phyloP scores from a whole-genome alignment of 2,797 vertebrate genomes.

The Carcharodon carcharias region DNA sequence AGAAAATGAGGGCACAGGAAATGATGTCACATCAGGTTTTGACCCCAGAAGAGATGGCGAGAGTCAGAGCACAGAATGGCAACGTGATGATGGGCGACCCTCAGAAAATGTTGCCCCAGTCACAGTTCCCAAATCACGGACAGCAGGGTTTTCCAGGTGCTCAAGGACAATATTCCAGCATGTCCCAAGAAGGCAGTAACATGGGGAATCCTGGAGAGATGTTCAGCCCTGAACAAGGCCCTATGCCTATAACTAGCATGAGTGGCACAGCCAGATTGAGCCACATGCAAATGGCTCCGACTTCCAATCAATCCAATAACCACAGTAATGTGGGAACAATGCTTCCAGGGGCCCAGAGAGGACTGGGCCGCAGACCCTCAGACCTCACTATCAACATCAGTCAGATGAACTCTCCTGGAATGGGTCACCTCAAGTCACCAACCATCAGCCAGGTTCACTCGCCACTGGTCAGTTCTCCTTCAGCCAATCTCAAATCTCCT shows the following conservation, averaged over 20 bases:
- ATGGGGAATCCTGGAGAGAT: constrained; percentile 56
- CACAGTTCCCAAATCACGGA: constrained; percentile 71
- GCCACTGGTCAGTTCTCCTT: constrained; percentile 78
- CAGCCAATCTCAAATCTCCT: constrained; percentile 84
- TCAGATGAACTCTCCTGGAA: constrained; percentile 75
- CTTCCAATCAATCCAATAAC: constrained; percentile 48
- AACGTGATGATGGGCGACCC: constrained; percentile 54
- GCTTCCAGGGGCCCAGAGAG: constrained; percentile 62
- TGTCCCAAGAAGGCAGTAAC: constrained; percentile 68
- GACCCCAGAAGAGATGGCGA: constrained; percentile 70
- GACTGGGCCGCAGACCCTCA: constrained; percentile 70
- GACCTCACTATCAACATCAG: constrained; percentile 79
- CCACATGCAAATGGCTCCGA: constrained; percentile 73
- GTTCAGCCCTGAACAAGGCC: constrained; percentile 73
- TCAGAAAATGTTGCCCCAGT: constrained; percentile 71
- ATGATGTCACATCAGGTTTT: constrained; percentile 61
- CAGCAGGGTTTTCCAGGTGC: constrained; percentile 67
- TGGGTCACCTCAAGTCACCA: constrained; percentile 87
- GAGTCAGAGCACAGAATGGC: constrained; percentile 66
- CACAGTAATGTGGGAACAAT: constrained; percentile 51
- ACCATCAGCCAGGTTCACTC: constrained; percentile 83
- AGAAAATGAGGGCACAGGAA: constrained; percentile 72
- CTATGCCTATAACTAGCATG: constrained; percentile 57
- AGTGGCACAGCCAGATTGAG: constrained; percentile 73
- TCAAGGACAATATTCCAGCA: constrained; percentile 65